Percentiles rank a stretch among this genome's conserved stretches.
Evolutionary conservation across 2,888 invertebrate species (phyloP).

Genomic region (Serrognathus titanus): DNA sequence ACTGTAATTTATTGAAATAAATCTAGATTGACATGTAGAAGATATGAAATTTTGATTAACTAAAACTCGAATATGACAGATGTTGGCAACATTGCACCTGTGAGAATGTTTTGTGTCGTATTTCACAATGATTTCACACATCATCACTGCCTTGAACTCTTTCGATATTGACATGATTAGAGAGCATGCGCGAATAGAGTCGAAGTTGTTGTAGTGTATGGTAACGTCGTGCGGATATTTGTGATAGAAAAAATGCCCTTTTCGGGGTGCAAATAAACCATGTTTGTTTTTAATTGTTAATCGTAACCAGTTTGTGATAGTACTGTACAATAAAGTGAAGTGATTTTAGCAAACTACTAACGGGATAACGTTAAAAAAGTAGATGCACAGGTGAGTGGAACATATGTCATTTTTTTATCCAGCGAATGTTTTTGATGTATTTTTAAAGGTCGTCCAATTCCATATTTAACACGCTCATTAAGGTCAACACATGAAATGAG

Average conservation of each 20-base stretch:
- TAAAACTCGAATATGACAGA: no score
- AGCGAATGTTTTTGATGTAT: background rate
- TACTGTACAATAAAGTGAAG: constrained; percentile 7
- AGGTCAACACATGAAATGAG: background rate
- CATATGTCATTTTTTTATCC: constrained; percentile 13
- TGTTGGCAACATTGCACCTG: no score
- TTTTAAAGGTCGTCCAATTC: background rate
- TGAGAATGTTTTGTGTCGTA: no score
- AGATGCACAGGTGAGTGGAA: constrained; percentile 11
- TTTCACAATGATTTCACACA: no score
- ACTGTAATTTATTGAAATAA: no score
- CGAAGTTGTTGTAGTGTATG: no score
- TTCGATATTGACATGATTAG: constrained; percentile 5
- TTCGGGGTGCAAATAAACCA: constrained; percentile 11
- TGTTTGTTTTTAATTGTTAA: constrained; percentile 17
- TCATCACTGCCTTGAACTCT: no score
- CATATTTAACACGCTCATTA: background rate
- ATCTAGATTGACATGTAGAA: no score
- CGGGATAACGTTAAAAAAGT: background rate
- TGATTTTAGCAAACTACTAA: background rate
- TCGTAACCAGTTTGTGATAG: constrained; percentile 6
- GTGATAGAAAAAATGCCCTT: constrained; percentile 6
- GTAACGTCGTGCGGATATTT: background rate
- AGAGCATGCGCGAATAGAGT: constrained; percentile 7
- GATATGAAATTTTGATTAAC: no score